Conservation (phyloP, 23 tunicate genomes). For the Clavelina lepadiformis region DNA sequence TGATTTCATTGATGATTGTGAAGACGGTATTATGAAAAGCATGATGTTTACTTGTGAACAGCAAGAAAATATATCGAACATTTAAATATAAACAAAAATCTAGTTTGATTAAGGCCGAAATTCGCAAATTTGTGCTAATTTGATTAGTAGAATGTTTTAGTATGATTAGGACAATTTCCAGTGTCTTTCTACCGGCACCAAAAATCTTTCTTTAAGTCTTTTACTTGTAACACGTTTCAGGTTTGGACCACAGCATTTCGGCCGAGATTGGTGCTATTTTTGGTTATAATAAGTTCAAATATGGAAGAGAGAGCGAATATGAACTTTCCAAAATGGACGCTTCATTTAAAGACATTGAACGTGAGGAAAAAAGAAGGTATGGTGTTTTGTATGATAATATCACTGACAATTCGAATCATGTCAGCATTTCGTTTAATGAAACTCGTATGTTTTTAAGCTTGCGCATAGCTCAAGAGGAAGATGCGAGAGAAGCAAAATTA, state of each 20-base stretch:
- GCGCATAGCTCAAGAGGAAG: conserved; percentile 70
- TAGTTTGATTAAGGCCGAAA: neutral
- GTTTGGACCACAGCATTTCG: conserved; percentile 32
- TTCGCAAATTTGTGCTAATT: too few relatives aligned
- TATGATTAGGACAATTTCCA: too few relatives aligned
- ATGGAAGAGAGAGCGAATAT: conserved; percentile 87
- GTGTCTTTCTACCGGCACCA: too few relatives aligned
- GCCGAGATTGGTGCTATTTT: conserved; percentile 64
- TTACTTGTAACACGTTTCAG: too few relatives aligned
- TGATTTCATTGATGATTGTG: conserved; percentile 76
- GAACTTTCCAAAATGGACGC: conserved; percentile 91
- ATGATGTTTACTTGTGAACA: neutral
- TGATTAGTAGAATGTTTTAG: too few relatives aligned
- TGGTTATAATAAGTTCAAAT: conserved; percentile 54
- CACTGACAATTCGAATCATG: too few relatives aligned
- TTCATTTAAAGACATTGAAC: conserved; percentile 77
- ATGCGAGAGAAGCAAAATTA: conserved; percentile 75
- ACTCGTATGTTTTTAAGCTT: too few relatives aligned
- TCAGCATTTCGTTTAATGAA: too few relatives aligned
- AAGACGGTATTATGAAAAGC: conserved; percentile 7
- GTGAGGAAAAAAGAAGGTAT: conserved; percentile 93
- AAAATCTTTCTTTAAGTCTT: too few relatives aligned
- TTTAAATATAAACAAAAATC: neutral
- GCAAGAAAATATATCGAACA: neutral
- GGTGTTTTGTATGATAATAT: too few relatives aligned